Evolutionary conservation across 2,888 invertebrate genomes (phyloP), one percentile per base, ranked within the genome.

Genomic region (Agonopterix arenella): DNA sequence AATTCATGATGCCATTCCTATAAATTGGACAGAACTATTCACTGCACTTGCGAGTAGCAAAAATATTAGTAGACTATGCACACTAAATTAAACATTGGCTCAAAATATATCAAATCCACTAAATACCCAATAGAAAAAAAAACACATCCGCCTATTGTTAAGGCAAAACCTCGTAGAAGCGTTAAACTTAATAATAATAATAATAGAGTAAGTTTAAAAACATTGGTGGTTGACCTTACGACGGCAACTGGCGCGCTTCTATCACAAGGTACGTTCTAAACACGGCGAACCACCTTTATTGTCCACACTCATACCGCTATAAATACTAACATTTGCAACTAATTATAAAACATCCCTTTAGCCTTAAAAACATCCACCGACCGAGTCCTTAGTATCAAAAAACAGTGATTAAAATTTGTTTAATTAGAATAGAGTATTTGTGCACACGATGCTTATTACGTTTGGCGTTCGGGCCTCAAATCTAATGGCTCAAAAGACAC

Each of bases 1-100:
- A 84, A 81, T 81, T 80, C 82, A 84, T 79, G 67, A 80, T 84
- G 85, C 86, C 85, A 83, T 84, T 85, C 84, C 86, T 81, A 72
- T 73, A 73, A 72, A 79, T 46, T 81, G 84, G 84, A 85, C 84
- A 84, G 81, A 79, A 73, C 72, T 74, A 70, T 72, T 68, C 66
- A 71, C 73, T 70, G 75, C 72, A 73, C 64, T 68, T 74, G 77
- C 79, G 75, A 73, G 73, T 85, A 85, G 84, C 84, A 86, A 88
- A 88, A 85, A 88, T 86, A 88, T 86, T 83, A 84, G 77, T 82
- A 78, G 59, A 76, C 80, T 82, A 83, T 76, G 78, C 81, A 80
- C 77, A 76, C 80, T 81, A 79, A 13, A 13, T 13, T 13, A 13
- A 77, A 82, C 74, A 73, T 81, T 79, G 79, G 80, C 76, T 84